Conservation (phyloP, 2,113 vertebrate species). For the Callaeas wilsoni region DNA sequence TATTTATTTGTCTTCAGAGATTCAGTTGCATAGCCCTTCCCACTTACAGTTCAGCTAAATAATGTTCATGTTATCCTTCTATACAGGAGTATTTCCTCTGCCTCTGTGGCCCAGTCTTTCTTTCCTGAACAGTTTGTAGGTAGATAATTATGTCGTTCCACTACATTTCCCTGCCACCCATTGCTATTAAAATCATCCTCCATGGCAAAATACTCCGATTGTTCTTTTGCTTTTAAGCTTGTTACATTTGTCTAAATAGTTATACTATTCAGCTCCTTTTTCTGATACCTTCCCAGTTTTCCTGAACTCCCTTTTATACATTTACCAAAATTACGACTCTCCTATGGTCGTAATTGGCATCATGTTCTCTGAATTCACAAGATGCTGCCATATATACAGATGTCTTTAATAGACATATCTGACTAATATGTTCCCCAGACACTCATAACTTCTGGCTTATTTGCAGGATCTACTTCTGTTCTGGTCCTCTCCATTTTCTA, state of each 20-base stretch:
- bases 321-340: constrained; percentile 38
- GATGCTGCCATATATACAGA: constrained; percentile 41
- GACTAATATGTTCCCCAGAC: constrained; percentile 42
- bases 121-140: neutral
- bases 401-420: constrained; percentile 55
- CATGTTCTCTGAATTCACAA: constrained; percentile 4
- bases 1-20: constrained; percentile 34
- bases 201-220: neutral
- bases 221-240: neutral
- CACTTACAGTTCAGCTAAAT: neutral
- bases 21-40: neutral
- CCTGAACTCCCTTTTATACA: neutral
- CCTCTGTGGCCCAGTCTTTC: neutral
- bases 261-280: neutral
- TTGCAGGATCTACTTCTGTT: constrained; percentile 46
- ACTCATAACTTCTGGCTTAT: constrained; percentile 24
- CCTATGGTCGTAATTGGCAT: neutral
- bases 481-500: constrained; percentile 27
- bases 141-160: neutral
- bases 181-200: neutral
- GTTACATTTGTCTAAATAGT: neutral
- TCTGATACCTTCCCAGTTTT: neutral
- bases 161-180: neutral
- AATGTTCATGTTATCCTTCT: neutral
- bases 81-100: neutral